A percentile compares a stretch with the other conserved stretches of the same genome.
phyloP scores from a whole-genome alignment of 2,888 invertebrate genomes.

The Ectropis crepuscularia region DNA sequence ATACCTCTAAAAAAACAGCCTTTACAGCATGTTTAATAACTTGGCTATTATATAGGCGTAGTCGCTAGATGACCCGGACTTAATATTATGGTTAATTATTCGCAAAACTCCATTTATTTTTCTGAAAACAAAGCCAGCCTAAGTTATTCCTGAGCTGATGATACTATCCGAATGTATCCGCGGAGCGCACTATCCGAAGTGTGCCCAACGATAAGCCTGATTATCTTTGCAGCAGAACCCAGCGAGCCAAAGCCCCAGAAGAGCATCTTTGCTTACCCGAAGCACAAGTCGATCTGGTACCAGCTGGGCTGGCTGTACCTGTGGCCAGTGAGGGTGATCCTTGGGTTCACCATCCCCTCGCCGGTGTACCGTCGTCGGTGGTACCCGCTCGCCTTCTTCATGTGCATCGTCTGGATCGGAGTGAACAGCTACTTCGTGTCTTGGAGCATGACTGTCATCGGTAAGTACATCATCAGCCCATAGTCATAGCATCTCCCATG shows the following conservation, averaged over 20 bases:
- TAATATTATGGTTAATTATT: no score
- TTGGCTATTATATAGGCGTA: no score
- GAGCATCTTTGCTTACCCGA: constrained; percentile 77
- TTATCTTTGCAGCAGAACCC: constrained; percentile 41
- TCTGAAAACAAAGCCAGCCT: no score
- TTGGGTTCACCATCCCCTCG: constrained; percentile 90
- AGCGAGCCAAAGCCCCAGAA: constrained; percentile 50
- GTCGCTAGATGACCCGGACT: no score
- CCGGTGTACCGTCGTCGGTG: constrained; percentile 83
- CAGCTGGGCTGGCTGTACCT: constrained; percentile 88
- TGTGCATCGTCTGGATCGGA: constrained; percentile 95
- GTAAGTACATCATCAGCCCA: constrained; percentile 65
- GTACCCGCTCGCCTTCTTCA: constrained; percentile 92
- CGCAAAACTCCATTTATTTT: no score
- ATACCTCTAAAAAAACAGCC: no score
- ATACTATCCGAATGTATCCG: no score
- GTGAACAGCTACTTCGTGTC: constrained; percentile 93
- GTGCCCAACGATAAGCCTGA: no score
- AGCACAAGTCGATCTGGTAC: constrained; percentile 54
- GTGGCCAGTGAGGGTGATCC: constrained; percentile 88
- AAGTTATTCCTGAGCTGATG: no score
- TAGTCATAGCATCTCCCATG: no score
- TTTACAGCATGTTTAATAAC: no score
- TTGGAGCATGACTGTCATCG: constrained; percentile 96
- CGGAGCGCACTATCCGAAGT: no score